These are phyloP conservation scores for Yponomeuta evonymella DNA, from an alignment of 2,888 invertebrate species.

Conservation along the genomic window DNA sequence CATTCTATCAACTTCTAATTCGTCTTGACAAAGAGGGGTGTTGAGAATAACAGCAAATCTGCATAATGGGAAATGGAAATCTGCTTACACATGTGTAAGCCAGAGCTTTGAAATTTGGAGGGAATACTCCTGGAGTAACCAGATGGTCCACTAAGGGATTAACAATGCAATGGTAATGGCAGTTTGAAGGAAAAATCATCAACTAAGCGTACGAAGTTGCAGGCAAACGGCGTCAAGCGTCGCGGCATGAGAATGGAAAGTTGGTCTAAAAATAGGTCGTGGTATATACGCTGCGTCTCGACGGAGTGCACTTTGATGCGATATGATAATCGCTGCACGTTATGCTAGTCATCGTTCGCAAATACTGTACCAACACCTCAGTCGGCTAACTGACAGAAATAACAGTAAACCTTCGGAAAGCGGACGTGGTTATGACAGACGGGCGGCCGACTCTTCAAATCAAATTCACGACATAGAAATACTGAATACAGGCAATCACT, in stretches of 20 bases:
- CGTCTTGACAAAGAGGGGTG: too few species aligned
- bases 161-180: too few species aligned
- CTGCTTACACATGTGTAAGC: too few species aligned
- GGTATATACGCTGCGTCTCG: conserved; percentile 27
- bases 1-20: too few species aligned
- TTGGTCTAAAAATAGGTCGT: conserved; percentile 72
- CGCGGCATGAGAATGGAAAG: conserved; percentile 57
- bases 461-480: conserved; percentile 33
- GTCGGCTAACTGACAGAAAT: conserved; percentile 29
- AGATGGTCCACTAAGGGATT: too few species aligned
- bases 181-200: too few species aligned
- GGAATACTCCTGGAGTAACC: too few species aligned
- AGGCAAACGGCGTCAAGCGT: conserved; percentile 24
- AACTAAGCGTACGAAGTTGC: too few species aligned
- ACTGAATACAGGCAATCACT: neutral
- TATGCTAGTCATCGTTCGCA: neutral
- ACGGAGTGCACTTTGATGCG: neutral
- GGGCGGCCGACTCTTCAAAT: conserved; percentile 49
- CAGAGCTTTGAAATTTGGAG: too few species aligned
- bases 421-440: conserved; percentile 51
- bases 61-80: too few species aligned
- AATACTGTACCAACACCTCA: neutral
- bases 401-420: conserved; percentile 52
- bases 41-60: too few species aligned
- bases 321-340: neutral